Evolutionary conservation across 2,113 vertebrate genomes (phyloP).

Genomic region (Amazona vittata): DNA sequence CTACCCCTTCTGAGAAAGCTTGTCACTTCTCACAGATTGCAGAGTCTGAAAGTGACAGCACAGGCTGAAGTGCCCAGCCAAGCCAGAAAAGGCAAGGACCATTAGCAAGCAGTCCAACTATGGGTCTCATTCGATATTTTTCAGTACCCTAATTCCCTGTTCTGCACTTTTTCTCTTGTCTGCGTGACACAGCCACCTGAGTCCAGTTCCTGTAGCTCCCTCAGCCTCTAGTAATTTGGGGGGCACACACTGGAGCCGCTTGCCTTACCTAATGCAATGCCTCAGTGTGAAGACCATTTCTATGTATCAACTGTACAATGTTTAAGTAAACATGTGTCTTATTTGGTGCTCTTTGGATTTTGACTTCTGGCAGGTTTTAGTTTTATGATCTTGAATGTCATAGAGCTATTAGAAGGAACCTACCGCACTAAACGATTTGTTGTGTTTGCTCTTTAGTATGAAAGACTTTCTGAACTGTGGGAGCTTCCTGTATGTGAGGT

Average conservation of each 20-base stretch:
- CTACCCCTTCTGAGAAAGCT: background rate
- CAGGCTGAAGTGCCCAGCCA: background rate
- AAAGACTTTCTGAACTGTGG: background rate
- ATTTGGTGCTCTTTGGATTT: constrained; percentile 23
- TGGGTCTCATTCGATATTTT: background rate
- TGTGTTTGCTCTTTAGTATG: background rate
- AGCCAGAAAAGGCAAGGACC: background rate
- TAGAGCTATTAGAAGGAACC: background rate
- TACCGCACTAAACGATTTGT: background rate
- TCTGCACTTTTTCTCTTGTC: background rate
- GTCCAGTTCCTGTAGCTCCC: background rate
- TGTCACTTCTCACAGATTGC: background rate
- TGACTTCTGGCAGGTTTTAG: background rate
- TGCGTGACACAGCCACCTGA: background rate
- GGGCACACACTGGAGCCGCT: rapidly evolving
- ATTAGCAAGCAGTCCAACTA: background rate
- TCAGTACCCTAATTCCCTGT: background rate
- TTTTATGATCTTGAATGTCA: background rate
- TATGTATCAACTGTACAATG: background rate
- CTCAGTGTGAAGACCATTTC: background rate
- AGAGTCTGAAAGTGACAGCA: background rate
- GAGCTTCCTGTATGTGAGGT: background rate
- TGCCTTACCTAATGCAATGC: background rate
- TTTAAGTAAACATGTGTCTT: background rate
- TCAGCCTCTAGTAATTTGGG: background rate